phyloP scores from a whole-genome alignment of 2,113 vertebrate genomes.

The Rhinolophus sinicus region DNA sequence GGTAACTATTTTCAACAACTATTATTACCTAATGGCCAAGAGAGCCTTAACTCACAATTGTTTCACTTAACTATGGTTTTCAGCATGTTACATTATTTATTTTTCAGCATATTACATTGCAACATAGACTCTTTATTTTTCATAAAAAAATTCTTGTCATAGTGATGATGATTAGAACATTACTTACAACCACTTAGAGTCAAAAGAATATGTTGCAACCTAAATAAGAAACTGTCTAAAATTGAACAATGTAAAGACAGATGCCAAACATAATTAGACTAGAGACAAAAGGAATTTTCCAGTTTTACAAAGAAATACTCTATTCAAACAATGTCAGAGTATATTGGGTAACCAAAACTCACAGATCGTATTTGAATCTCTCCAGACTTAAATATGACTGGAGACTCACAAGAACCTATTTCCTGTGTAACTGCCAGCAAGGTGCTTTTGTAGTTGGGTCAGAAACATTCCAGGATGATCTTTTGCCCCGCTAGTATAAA shows the following conservation, averaged over 20 bases:
- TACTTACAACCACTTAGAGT: constrained; percentile 30
- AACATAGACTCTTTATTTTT: constrained; percentile 46
- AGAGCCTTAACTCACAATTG: background rate
- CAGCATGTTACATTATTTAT: background rate
- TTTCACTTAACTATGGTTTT: constrained; percentile 33
- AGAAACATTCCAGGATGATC: background rate
- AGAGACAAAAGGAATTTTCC: constrained; percentile 41
- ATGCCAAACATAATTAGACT: constrained; percentile 24
- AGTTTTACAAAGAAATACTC: constrained; percentile 19
- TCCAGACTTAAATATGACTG: background rate
- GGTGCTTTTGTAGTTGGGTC: background rate
- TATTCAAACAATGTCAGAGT: background rate
- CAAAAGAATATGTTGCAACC: constrained; percentile 37
- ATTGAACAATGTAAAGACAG: background rate
- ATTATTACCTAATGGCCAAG: background rate
- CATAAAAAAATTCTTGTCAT: constrained; percentile 51
- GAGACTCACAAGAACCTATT: background rate
- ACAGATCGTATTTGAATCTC: background rate
- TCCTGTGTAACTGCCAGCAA: background rate
- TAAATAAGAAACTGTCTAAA: constrained; percentile 44
- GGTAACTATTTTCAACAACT: background rate
- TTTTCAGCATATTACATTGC: background rate
- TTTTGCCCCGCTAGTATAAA: background rate
- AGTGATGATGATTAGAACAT: constrained; percentile 53
- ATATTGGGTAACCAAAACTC: background rate